Evolutionary conservation across 1,140 invertebrate genomes (phyloP), one percentile per base, ranked within the genome.

Genomic region (Lepidostoma basale): DNA sequence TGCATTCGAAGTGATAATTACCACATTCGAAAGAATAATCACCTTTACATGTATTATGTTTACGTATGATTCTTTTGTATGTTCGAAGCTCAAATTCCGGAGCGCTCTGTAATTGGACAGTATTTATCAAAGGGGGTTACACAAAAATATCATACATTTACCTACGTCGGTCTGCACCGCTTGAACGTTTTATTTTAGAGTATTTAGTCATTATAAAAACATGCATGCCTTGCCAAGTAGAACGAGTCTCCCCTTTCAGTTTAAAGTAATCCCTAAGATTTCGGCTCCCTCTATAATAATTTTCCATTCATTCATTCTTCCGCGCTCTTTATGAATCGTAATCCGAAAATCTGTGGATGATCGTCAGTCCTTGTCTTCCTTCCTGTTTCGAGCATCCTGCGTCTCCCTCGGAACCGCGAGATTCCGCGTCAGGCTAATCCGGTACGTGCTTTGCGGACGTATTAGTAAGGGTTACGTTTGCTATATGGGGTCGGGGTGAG

Each of bases 251-350:
- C 60, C 42, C 44, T 45, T 44, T 22, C 42, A 28, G 60, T 45
- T 30, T 40, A 36, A 14, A 36, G 71, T 77, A 77, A 77, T 77
- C 76, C 75, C 77, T 74, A 74, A 75, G 75, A 74, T 77, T 78
- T 75, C 76, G 67, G 63, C 76, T 74, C 78, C 81, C 79, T 77
- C 71, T 76, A 74, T 79, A 80, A 81, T 81, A 81, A 82, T 82
- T 81, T 79, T 78, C 78, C 78, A 82, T 82, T 82, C 79, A 65
- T 69, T 69, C 70, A 82, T 78, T 81, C 81, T 79, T 75, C 75
- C 77, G 59, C 67, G 44, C 79, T 79, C 78, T 81, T 79, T 82
- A 82, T 83, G 78, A 83, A 81, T 82, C 79, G 81, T 83, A 83
- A 83, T 83, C 82, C 80, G 75, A 78, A 82, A 83, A 83, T 83